Conservation (phyloP, 2,888 invertebrate species). For the Lissocephala sabroskyi region DNA sequence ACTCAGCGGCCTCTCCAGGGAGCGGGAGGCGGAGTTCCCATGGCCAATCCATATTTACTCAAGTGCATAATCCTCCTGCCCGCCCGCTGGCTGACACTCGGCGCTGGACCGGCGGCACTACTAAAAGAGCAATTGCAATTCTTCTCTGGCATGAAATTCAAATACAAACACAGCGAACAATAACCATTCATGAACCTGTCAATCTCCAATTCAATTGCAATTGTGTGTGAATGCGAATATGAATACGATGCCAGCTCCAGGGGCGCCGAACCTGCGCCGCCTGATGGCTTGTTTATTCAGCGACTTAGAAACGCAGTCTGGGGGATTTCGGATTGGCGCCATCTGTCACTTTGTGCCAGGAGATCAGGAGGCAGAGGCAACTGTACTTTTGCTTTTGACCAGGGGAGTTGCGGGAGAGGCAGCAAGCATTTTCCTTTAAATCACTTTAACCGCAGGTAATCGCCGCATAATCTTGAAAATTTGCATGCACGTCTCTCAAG, state of each 20-base stretch:
- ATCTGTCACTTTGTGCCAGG: conserved; percentile 46
- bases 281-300: conserved; percentile 46
- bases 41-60: conserved; percentile 47
- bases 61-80: conserved; percentile 50
- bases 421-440: conserved; percentile 19
- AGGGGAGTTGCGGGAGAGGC: no score
- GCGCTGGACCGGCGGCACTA: no score
- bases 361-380: background rate
- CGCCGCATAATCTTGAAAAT: conserved; percentile 68
- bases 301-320: conserved; percentile 36
- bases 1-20: no score
- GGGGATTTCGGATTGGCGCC: conserved; percentile 52
- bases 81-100: conserved; percentile 13
- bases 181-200: conserved; percentile 60
- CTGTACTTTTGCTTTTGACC: no score
- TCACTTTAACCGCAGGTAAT: conserved; percentile 65
- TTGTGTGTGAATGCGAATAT: conserved; percentile 48
- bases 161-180: conserved; percentile 55
- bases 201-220: conserved; percentile 55
- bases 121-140: conserved; percentile 11
- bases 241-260: conserved; percentile 20
- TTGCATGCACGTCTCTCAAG: conserved; percentile 62
- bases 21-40: no score
- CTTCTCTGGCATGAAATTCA: conserved; percentile 44
- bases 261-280: no score